Percentiles rank a stretch among this genome's conserved stretches.
These are phyloP conservation scores for Numenius arquata DNA, from an alignment of 2,113 vertebrate genomes.

Conservation along the genomic window DNA sequence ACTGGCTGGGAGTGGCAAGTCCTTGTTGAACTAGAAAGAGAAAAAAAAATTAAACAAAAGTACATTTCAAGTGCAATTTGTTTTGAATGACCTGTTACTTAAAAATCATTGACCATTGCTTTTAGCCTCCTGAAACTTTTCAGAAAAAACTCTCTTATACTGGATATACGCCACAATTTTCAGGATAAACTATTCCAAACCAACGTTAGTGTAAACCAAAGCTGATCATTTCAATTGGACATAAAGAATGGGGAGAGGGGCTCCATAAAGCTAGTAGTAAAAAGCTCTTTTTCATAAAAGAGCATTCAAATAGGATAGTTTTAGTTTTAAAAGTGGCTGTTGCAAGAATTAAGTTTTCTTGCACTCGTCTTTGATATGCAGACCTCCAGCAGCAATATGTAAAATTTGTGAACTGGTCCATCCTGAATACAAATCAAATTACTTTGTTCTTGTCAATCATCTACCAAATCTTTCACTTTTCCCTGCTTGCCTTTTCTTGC, in stretches of 20 bases:
- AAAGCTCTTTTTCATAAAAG: background rate
- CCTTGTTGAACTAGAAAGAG: background rate
- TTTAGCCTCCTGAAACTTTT: background rate
- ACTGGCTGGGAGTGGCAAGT: background rate
- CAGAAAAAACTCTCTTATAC: background rate
- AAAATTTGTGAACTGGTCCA: constrained; percentile 11
- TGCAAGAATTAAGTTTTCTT: background rate
- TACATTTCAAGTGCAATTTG: background rate
- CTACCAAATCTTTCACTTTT: constrained; percentile 59
- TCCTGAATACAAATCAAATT: constrained; percentile 57
- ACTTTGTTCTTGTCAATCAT: constrained; percentile 50
- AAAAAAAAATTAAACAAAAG: background rate
- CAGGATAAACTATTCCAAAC: background rate
- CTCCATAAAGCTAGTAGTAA: background rate
- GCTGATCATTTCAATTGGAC: background rate
- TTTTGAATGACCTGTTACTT: background rate
- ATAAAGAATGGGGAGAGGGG: background rate
- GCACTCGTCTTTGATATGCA: background rate
- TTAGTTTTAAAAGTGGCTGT: background rate
- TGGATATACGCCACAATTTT: background rate
- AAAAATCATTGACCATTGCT: background rate
- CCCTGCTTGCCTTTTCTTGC: constrained; percentile 24
- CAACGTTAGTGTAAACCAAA: background rate
- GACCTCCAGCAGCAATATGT: background rate
- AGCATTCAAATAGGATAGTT: background rate